phyloP scores from a whole-genome alignment of 2,797 vertebrate species.

The Pseudomugil gertrudae region DNA sequence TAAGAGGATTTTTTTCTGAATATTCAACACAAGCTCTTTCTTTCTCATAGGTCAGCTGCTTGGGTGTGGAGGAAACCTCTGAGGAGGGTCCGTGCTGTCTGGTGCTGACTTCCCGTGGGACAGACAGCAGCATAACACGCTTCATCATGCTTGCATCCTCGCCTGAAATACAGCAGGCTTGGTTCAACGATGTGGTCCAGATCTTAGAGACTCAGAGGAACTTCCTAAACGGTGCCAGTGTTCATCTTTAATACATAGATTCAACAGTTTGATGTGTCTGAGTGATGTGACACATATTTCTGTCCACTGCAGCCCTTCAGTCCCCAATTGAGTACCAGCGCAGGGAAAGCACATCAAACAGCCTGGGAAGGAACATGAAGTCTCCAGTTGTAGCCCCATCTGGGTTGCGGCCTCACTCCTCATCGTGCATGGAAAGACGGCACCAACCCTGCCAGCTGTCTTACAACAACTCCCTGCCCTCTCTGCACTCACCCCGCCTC shows the following conservation, averaged over 20 bases:
- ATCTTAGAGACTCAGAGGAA: conserved; percentile 91
- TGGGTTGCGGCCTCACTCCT: conserved; percentile 75
- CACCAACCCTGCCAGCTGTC: conserved; percentile 69
- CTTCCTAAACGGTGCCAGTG: conserved; percentile 88
- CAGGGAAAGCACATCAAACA: conserved; percentile 86
- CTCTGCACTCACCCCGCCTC: conserved; percentile 78
- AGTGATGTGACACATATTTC: conserved; percentile 26
- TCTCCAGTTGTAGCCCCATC: conserved; percentile 63
- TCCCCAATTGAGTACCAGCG: conserved; percentile 94
- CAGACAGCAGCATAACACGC: conserved; percentile 81
- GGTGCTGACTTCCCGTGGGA: conserved; percentile 86
- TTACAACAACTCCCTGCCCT: conserved; percentile 85
- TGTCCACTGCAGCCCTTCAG: conserved; percentile 83
- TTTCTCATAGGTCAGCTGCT: conserved; percentile 85
- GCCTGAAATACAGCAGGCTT: conserved; percentile 81
- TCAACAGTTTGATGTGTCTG: not conserved
- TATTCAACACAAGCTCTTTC: not conserved
- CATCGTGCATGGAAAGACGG: conserved; percentile 80
- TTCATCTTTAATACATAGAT: conserved; percentile 1
- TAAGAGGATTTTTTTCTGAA: not conserved
- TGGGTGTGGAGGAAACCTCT: conserved; percentile 85
- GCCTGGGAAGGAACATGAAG: conserved; percentile 81
- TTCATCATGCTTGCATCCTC: conserved; percentile 85
- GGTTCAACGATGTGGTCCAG: conserved; percentile 87
- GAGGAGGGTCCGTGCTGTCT: conserved; percentile 84